These are phyloP conservation scores for Albula goreensis DNA, from an alignment of 2,113 vertebrate species.

Conservation along the genomic window DNA sequence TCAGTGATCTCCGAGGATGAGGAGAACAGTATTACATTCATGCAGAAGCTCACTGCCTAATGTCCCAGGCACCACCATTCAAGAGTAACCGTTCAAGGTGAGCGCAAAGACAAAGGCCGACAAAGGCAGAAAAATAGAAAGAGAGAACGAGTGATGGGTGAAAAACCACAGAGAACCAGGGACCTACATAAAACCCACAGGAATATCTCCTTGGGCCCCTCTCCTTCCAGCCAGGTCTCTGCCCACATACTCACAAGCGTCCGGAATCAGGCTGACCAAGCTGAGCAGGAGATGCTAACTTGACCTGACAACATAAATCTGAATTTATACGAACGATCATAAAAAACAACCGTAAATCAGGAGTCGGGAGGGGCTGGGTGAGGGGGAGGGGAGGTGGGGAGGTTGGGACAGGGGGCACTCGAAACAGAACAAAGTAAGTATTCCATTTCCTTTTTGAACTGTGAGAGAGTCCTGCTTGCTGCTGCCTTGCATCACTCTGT, in stretches of 20 bases:
- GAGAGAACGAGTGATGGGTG: background rate
- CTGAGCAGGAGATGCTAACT: too few species aligned
- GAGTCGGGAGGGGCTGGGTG: background rate
- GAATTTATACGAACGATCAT: slow-evolving; percentile 2
- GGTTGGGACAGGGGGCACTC: background rate
- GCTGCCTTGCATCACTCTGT: background rate
- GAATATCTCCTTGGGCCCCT: background rate
- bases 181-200: too few species aligned
- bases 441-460: background rate
- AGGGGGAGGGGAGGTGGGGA: background rate
- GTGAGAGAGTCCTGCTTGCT: background rate
- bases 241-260: background rate
- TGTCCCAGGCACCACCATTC: background rate
- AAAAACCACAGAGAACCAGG: too few species aligned
- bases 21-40: background rate
- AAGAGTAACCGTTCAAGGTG: background rate
- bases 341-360: slow-evolving; percentile 14
- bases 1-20: background rate
- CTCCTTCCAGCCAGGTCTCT: background rate
- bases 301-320: background rate
- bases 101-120: background rate
- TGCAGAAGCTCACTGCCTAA: background rate
- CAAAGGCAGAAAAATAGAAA: background rate
- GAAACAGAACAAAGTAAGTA: slow-evolving; percentile 4
- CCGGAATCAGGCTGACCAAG: too few species aligned